Evolutionary conservation across 2,797 vertebrate genomes (phyloP).

Genomic region (Nyctalus aviator): DNA sequence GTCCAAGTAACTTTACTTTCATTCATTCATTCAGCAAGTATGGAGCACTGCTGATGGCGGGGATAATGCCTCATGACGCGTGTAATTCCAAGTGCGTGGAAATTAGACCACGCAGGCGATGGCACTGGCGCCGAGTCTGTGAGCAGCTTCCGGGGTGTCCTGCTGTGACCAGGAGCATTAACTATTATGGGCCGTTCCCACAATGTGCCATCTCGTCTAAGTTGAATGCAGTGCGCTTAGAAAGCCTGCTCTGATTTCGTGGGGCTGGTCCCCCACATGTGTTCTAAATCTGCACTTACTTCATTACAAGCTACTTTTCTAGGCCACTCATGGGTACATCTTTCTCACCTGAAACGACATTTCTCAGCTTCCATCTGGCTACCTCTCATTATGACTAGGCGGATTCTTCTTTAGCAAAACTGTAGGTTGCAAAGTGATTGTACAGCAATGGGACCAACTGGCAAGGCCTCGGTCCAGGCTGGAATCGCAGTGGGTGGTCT

Average conservation of each 20-base stretch:
- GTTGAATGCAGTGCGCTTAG: not conserved
- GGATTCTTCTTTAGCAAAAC: not conserved
- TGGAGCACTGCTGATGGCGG: not conserved
- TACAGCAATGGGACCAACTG: not conserved
- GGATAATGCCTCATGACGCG: not conserved
- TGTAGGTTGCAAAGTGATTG: constrained; percentile 3
- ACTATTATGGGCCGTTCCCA: not conserved
- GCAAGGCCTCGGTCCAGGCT: not conserved
- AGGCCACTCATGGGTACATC: not conserved
- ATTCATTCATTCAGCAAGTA: not conserved
- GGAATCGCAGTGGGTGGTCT: not conserved
- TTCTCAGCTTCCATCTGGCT: not conserved
- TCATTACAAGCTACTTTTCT: constrained; percentile 31
- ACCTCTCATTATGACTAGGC: not conserved
- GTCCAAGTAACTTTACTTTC: not conserved
- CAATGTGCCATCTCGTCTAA: not conserved
- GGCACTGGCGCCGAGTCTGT: not conserved
- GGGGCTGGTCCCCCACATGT: not conserved
- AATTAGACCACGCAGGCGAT: not conserved
- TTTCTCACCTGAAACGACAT: not conserved
- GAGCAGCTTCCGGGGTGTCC: not conserved
- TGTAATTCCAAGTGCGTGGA: not conserved
- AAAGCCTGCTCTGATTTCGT: not conserved
- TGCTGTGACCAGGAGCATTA: not conserved
- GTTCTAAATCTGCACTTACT: not conserved